Evolutionary conservation across 2,113 vertebrate genomes (phyloP), one percentile per base, ranked within the genome.

Genomic region (Oceanodroma tethys): DNA sequence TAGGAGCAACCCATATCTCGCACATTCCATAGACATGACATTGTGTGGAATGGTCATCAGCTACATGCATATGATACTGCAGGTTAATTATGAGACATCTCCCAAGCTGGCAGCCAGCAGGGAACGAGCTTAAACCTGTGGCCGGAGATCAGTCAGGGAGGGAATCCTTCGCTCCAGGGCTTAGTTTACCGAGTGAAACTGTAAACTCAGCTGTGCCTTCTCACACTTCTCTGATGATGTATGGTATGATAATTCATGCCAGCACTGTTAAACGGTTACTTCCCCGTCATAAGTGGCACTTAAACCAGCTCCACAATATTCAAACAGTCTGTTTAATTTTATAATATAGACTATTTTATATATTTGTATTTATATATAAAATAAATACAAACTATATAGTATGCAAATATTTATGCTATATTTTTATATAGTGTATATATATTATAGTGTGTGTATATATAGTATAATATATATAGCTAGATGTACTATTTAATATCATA

Each of bases 141-240:
- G 29, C 55, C 90, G 76, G 59, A 78, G 47, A 76, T 85, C 67
- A 86, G 42, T 26, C 47, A 83, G 80, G 32, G 43, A 73, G 47
- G 65, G 86, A 94, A 86, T 88, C 40, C 52, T 63, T 92, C 1
- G 3, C 70, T 76, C 30, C 38, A 76, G 63, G 88, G 62, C 26
- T 89, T 73, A 23, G 27, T 85, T 74, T 91, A 56, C 95, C 66
- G 59, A 73, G 29, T 81, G 65, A 88, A 71, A 84, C 36, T 74
- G 30, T 76, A 63, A 81, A 94, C 52, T 94, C 29, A 14, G 0
- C 23, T 84, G 62, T 48, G 29, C 19, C 45, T 95, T 92, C 75
- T 63, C 52, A 63, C 81, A 43, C 29, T 32, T 95, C 53, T 73
- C 30, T 72, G 60, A 11, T 79, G 65, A 68, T 68, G 42, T 55